These are phyloP conservation scores for Cataglyphis cursor DNA, from an alignment of 2,888 invertebrate genomes.

Conservation along the genomic window DNA sequence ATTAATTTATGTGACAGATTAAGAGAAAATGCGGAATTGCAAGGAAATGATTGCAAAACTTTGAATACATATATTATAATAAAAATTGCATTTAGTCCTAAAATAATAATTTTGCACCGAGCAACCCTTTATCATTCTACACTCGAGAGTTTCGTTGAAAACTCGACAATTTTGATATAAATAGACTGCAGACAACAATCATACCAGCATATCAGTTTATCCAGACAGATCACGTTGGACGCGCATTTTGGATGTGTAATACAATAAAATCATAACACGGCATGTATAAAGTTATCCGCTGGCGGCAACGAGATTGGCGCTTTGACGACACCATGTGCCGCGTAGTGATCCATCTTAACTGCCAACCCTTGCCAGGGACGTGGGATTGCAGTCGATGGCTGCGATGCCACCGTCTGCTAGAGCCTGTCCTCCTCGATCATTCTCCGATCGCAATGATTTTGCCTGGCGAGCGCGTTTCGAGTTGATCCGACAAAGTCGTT, in stretches of 20 bases:
- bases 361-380: constrained; percentile 74
- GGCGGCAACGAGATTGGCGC: constrained; percentile 71
- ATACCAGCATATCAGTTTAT: constrained; percentile 12
- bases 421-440: constrained; percentile 81
- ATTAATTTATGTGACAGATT: neutral
- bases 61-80: neutral
- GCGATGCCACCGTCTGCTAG: constrained; percentile 79
- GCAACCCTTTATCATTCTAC: neutral
- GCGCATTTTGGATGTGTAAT: constrained; percentile 65
- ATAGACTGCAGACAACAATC: neutral
- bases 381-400: constrained; percentile 74
- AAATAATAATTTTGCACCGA: neutral
- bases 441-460: constrained; percentile 73
- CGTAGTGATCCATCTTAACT: constrained; percentile 83
- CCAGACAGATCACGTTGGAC: constrained; percentile 38
- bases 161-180: constrained; percentile 3
- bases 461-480: constrained; percentile 66
- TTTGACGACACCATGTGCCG: constrained; percentile 78
- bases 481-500: constrained; percentile 63
- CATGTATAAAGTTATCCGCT: constrained; percentile 75
- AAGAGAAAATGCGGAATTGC: neutral
- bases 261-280: constrained; percentile 76
- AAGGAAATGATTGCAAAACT: neutral
- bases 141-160: neutral
- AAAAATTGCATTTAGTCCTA: neutral